Conservation (phyloP, 1,140 invertebrate genomes). For the Musca domestica region DNA sequence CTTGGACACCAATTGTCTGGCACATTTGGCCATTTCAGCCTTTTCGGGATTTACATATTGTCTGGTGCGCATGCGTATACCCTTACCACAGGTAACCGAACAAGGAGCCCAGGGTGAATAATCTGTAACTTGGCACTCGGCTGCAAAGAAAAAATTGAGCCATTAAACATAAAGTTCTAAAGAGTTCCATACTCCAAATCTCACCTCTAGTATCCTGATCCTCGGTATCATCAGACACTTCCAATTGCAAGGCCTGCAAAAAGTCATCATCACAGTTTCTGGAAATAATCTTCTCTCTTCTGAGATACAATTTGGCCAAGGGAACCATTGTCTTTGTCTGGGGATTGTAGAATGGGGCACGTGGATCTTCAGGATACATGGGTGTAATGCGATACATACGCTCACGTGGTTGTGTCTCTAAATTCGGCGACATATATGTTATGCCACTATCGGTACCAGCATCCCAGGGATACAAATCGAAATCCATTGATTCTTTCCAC, state of each 20-base stretch:
- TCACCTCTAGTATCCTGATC: constrained; percentile 71
- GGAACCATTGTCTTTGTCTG: constrained; percentile 72
- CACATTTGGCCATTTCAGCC: constrained; percentile 74
- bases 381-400: constrained; percentile 86
- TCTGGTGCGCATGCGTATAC: constrained; percentile 75
- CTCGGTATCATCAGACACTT: constrained; percentile 72
- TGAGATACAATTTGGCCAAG: constrained; percentile 73
- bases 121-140: constrained; percentile 74
- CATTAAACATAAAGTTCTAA: background rate
- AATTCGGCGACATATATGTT: constrained; percentile 87
- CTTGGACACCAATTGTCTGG: constrained; percentile 77
- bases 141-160: constrained; percentile 54
- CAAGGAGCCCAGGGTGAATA: constrained; percentile 77
- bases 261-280: constrained; percentile 69
- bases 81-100: constrained; percentile 86
- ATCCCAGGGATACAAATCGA: constrained; percentile 92
- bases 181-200: constrained; percentile 26
- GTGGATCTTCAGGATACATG: constrained; percentile 79
- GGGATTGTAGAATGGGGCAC: constrained; percentile 89
- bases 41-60: constrained; percentile 75
- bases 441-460: constrained; percentile 91
- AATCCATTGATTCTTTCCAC: constrained; percentile 75
- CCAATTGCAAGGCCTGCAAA: constrained; percentile 60
- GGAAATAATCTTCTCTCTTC: constrained; percentile 69
- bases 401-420: constrained; percentile 81